Evolutionary conservation across 37 sponge, comb jelly and placozoan genomes (phyloP).

Genomic region (Mnemiopsis leidyi): DNA sequence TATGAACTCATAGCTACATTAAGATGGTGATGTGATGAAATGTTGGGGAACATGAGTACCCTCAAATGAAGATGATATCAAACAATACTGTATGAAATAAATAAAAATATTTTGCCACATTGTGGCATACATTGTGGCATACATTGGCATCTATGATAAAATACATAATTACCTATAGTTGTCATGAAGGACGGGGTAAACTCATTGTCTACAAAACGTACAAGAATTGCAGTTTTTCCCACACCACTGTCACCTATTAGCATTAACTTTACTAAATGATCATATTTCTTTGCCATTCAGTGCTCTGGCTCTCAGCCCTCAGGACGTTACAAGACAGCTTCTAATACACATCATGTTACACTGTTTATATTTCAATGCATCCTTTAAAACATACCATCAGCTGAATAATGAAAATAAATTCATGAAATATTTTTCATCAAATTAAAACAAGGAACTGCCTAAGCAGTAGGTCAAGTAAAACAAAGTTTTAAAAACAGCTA

Average conservation of each 20-base stretch:
- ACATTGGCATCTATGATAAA: not conserved
- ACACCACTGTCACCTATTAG: constrained; percentile 60
- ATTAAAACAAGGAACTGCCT: too few relatives aligned
- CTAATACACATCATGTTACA: not conserved
- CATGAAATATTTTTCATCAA: too few relatives aligned
- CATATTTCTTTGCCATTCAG: constrained; percentile 66
- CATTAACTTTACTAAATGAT: constrained; percentile 54
- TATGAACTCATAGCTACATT: too few relatives aligned
- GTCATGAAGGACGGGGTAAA: constrained; percentile 63
- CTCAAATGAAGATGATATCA: too few relatives aligned
- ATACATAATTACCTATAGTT: constrained; percentile 7
- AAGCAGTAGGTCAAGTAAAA: too few relatives aligned
- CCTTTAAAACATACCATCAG: not conserved
- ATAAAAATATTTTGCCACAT: too few relatives aligned
- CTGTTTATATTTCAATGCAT: too few relatives aligned
- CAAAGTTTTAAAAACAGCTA: too few relatives aligned
- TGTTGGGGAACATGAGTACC: too few relatives aligned
- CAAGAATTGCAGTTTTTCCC: constrained; percentile 52
- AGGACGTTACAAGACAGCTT: not conserved
- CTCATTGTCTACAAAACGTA: constrained; percentile 58
- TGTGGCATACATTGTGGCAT: too few relatives aligned
- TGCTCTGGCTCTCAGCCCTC: not conserved
- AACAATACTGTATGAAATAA: too few relatives aligned
- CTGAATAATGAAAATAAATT: not conserved
- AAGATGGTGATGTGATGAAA: too few relatives aligned